Base-by-base conservation (phyloP, 2,888 invertebrate genomes). In the Eupithecia subfuscata region DNA sequence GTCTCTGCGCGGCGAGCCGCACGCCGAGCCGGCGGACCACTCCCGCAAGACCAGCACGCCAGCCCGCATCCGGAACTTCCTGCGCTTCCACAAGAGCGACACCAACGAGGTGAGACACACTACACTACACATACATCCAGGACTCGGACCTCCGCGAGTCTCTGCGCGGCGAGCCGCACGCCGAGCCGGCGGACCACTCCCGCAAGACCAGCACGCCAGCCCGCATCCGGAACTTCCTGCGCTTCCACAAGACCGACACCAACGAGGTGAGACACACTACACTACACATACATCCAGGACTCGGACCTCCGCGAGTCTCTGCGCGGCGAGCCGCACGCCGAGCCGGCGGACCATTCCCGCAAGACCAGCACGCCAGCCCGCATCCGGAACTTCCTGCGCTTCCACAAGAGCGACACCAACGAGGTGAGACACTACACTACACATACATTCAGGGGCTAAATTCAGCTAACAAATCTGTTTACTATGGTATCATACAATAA, bases 361-460 rank as follows among this genome's bases (percentile, higher is more conserved):
- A 96, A 95, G 89, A 92, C 93, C 8, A 94, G 95, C 81, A 97
- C 97, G 0, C 97, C 97, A 1, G 96, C 96, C 16, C 95, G 96
- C 67, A 93, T 97, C 69, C 96, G 95, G 78, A 91, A 96, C 34
- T 94, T 97, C 45, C 96, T 97, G 85, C 92, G 94, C 73, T 93
- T 95, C 69, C 86, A 85, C 74, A 93, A 88, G 77, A 60, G 88
- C 70, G 92, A 93, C 22, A 67, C 65, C 60, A 94, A 92, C 22
- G 95, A 95, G 86, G 95, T 96, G 70, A 87, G 86, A 40, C 8
- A 18, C 14, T 14, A 63, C 30, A 30, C 30, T 30, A 30, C 30
- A 30, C 30, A 30, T 30, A 30, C 30, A 30, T 30, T 3, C 30
- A 30, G 30, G 30, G 30, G 30, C 30, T 30, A 30, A 30, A 30